Evolutionary conservation across 2,797 vertebrate genomes (phyloP).

Genomic region (Yasuhikotakia modesta): DNA sequence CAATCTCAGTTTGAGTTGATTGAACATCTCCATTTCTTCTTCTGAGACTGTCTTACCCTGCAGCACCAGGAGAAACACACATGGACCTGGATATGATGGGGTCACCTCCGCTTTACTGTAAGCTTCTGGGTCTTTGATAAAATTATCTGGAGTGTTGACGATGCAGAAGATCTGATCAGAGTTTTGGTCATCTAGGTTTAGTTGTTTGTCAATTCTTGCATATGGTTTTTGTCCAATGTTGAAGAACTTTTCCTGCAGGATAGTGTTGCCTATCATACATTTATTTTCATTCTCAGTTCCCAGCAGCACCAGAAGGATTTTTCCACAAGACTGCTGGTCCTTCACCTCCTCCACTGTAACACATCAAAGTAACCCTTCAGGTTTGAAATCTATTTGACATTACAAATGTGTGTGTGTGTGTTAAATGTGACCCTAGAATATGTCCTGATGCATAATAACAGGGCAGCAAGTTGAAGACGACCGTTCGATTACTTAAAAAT

Average conservation of each 20-base stretch:
- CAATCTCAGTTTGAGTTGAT: constrained; percentile 2
- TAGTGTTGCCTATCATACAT: constrained; percentile 12
- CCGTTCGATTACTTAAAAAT: not conserved
- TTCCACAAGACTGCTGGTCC: not conserved
- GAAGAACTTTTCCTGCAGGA: not conserved
- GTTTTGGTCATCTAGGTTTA: not conserved
- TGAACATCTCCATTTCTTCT: not conserved
- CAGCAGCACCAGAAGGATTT: constrained; percentile 35
- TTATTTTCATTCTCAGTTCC: constrained; percentile 28
- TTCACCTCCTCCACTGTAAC: not conserved
- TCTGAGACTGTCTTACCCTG: not conserved
- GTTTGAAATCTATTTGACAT: not conserved
- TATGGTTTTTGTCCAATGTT: not conserved
- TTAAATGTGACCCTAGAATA: no score
- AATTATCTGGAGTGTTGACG: constrained; percentile 38
- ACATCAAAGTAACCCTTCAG: not conserved
- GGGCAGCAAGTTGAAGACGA: no score
- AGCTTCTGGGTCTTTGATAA: not conserved
- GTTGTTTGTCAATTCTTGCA: not conserved
- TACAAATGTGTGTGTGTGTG: not conserved
- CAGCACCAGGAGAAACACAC: constrained; percentile 29
- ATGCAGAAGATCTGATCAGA: not conserved
- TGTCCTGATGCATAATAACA: no score
- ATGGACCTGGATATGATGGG: not conserved
- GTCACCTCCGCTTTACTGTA: not conserved